Base-by-base conservation (phyloP, 1,140 invertebrate genomes). In the Lethrus apterus region DNA sequence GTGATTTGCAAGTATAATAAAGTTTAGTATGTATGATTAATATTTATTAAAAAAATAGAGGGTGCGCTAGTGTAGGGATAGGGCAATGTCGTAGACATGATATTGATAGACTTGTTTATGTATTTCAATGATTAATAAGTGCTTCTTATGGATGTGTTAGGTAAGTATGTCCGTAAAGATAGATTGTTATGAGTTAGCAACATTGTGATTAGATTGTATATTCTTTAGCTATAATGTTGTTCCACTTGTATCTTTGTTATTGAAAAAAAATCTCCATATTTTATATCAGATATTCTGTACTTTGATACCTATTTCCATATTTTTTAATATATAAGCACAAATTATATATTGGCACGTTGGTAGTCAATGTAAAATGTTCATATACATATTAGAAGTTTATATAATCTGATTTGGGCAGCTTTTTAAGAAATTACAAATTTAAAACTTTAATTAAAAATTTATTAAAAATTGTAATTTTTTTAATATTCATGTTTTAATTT, bases 81-180 rank as follows among this genome's bases (percentile, higher is more conserved):
- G 46, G 20, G 40, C 38, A 32, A 34, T 26, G 11, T 30, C 24
- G 36, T 48, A 48, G 46, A 48, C 30, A 38, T 18, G 18, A 38
- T 29, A 46, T 46, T 1, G 46, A 58, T 59, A 60, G 58, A 57
- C 51, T 57, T 52, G 44, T 52, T 56, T 56, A 63, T 58, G 62
- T 66, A 66, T 63, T 66, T 63, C 62, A 58, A 65, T 58, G 62
- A 65, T 64, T 64, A 66, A 64, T 66, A 66, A 67, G 65, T 67
- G 65, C 65, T 67, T 67, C 65, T 67, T 67, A 67, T 67, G 63
- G 57, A 66, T 67, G 65, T 67, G 62, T 67, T 67, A 66, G 64
- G 54, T 66, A 66, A 66, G 64, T 51, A 64, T 59, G 52, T 63
- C 56, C 56, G 55, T 59, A 57, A 51, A 56, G 45, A 62, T 61